Evolutionary conservation across 2,888 invertebrate species (phyloP), one percentile per base, ranked within the genome.

Genomic region (Brachyptera putata): DNA sequence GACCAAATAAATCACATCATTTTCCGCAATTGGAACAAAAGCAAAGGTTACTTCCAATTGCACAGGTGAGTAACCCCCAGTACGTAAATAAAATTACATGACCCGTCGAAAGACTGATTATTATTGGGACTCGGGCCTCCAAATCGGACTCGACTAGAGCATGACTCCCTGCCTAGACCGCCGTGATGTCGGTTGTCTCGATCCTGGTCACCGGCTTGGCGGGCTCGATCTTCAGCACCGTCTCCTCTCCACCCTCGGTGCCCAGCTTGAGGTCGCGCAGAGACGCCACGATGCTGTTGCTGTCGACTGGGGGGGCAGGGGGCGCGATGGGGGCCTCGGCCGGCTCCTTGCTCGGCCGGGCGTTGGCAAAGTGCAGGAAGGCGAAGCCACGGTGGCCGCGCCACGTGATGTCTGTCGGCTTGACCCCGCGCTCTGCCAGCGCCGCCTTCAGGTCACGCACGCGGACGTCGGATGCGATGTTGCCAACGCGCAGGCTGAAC

Each of bases 361-460:
- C 79, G 73, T 87, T 88, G 66, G 84, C 83, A 75, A 88, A 89
- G 73, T 89, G 88, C 67, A 90, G 77, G 69, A 84, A 87, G 70
- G 86, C 87, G 72, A 83, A 84, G 57, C 87, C 86, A 59, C 80
- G 66, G 57, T 65, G 66, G 1, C 69, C 69, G 41, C 66, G 64
- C 90, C 90, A 90, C 57, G 85, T 83, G 74, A 90, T 89, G 64
- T 85, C 82, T 67, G 83, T 82, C 3, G 90, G 89, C 70, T 86
- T 87, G 59, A 89, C 85, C 48, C 87, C 86, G 67, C 87, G 84
- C 69, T 86, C 86, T 41, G 79, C 79, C 30, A 90, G 74, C 34
- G 87, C 89, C 55, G 83, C 81, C 71, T 89, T 89, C 67, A 90
- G 74, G 70, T 90, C 89, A 50, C 87, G 83, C 7, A 89, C 84